Evolutionary conservation across 2,113 vertebrate species (phyloP).

Genomic region (Sturnus vulgaris): DNA sequence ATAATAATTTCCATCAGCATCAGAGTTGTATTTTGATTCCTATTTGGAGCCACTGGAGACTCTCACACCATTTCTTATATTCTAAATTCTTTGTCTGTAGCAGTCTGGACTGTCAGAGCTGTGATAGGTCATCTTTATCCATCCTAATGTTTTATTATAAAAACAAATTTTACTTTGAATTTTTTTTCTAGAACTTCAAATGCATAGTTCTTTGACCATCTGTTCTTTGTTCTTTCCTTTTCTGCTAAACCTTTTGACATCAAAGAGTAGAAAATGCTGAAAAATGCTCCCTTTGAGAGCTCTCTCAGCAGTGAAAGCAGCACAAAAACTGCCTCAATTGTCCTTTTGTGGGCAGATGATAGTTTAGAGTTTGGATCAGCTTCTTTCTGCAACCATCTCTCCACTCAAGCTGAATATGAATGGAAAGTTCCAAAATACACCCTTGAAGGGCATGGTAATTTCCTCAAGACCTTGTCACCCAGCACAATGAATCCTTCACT

Average conservation of each 20-base stretch:
- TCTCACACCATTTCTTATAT: background rate
- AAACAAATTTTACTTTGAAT: conserved; percentile 3
- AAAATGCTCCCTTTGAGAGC: conserved; percentile 23
- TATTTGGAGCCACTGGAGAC: background rate
- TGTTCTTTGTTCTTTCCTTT: conserved; percentile 38
- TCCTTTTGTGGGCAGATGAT: conserved; percentile 2
- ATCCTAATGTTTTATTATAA: background rate
- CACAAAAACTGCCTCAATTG: background rate
- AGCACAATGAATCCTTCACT: background rate
- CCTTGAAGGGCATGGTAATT: background rate
- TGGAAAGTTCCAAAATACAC: background rate
- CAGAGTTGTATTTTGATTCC: background rate
- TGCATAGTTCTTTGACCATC: background rate
- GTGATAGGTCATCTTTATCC: background rate
- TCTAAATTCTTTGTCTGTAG: background rate
- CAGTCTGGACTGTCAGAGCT: background rate
- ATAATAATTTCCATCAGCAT: background rate
- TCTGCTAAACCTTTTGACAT: conserved; percentile 37
- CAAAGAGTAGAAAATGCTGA: conserved; percentile 25
- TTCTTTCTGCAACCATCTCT: background rate
- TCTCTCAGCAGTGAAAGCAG: background rate
- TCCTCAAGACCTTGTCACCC: background rate
- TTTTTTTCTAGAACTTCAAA: background rate
- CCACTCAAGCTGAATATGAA: background rate
- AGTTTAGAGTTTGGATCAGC: background rate